Percentiles rank a stretch among this genome's conserved stretches.
Evolutionary conservation across 2,888 invertebrate genomes (phyloP).

Genomic region (Plusia festucae): DNA sequence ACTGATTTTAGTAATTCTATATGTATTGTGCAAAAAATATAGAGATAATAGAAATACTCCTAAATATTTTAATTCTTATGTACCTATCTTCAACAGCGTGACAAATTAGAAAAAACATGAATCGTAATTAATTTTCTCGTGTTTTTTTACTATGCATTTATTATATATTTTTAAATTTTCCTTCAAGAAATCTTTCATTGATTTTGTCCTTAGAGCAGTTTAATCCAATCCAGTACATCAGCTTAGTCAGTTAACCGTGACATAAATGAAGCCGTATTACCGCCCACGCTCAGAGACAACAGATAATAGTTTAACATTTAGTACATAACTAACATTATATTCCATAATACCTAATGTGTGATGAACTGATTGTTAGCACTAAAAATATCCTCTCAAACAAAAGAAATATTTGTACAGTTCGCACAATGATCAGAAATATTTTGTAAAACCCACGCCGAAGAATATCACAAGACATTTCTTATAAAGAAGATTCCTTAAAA

Average conservation of each 20-base stretch:
- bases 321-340: background rate
- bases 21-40: background rate
- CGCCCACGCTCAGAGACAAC: background rate
- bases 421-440: background rate
- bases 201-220: background rate
- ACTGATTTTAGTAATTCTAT: no score
- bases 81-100: no score
- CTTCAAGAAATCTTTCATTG: background rate
- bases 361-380: background rate
- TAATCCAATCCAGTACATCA: background rate
- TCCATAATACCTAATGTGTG: background rate
- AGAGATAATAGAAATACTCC: no score
- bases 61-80: no score
- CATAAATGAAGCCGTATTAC: slow-evolving; percentile 2
- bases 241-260: slow-evolving; percentile 1
- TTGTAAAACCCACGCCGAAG: background rate
- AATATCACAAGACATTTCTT: background rate
- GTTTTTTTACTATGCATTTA: no score
- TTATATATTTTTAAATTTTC: no score
- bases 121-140: no score
- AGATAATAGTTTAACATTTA: background rate
- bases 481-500: background rate
- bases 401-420: background rate
- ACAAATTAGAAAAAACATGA: no score
- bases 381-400: background rate